Percentiles rank a stretch among this genome's conserved stretches.
Conservation (phyloP, 2,888 invertebrate genomes). For the Mylabris sibirica region DNA sequence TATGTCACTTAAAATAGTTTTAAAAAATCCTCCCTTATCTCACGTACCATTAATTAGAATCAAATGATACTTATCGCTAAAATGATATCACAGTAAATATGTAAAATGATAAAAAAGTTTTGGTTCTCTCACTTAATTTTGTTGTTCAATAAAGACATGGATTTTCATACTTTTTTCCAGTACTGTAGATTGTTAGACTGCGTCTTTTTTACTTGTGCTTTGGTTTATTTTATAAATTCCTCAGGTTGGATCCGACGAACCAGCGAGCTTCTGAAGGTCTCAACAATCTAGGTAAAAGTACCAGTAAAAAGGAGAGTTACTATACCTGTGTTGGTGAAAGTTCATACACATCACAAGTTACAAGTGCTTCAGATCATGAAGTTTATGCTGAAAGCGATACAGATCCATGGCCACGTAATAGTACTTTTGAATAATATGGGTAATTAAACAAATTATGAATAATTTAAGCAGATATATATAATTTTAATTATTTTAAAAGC, state of each 20-base stretch:
- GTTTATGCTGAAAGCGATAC: slow-evolving; percentile 57
- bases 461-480: slow-evolving; percentile 28
- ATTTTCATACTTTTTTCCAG: too few species aligned
- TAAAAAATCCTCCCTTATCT: too few species aligned
- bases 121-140: too few species aligned
- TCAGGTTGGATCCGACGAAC: slow-evolving; percentile 71
- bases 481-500: slow-evolving; percentile 19
- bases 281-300: slow-evolving; percentile 65
- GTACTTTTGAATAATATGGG: slow-evolving; percentile 17
- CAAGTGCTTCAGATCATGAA: slow-evolving; percentile 58
- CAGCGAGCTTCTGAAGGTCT: slow-evolving; percentile 71
- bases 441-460: not conserved
- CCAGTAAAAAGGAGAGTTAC: slow-evolving; percentile 63
- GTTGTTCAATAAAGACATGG: too few species aligned
- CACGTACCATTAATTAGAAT: too few species aligned
- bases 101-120: too few species aligned
- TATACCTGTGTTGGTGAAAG: slow-evolving; percentile 64
- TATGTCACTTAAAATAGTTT: too few species aligned
- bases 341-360: slow-evolving; percentile 62
- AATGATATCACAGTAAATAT: too few species aligned
- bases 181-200: too few species aligned
- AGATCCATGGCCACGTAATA: slow-evolving; percentile 55
- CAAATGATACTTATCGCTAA: too few species aligned
- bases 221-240: slow-evolving; percentile 31
- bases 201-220: not conserved